These are phyloP conservation scores for Yponomeuta plumbellus DNA, from an alignment of 2,888 invertebrate species.

Conservation along the genomic window DNA sequence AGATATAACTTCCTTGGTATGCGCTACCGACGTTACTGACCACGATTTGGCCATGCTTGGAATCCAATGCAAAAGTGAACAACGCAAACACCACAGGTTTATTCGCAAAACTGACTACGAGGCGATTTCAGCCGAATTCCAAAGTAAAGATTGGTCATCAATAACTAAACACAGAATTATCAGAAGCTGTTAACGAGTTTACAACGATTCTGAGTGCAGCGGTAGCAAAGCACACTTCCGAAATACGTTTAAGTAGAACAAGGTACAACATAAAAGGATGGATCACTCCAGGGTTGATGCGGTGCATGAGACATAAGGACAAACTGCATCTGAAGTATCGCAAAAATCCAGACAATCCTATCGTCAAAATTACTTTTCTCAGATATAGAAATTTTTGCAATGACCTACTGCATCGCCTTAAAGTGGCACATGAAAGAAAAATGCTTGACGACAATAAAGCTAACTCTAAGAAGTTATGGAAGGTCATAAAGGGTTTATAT, in stretches of 20 bases:
- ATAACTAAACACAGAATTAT: not conserved
- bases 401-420: not conserved
- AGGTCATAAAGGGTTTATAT: not conserved
- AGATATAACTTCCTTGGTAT: not conserved
- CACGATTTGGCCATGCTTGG: not conserved
- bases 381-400: constrained; percentile 6
- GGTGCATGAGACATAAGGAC: constrained; percentile 7
- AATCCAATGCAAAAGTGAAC: not conserved
- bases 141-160: not conserved
- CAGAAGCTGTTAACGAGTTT: not conserved
- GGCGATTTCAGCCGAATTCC: not conserved
- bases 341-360: not conserved
- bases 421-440: not conserved
- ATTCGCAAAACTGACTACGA: not conserved
- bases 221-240: not conserved
- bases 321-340: not conserved
- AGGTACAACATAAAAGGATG: constrained; percentile 3
- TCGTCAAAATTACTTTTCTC: not conserved
- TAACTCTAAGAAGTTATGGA: constrained; percentile 1
- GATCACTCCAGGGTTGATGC: constrained; percentile 8
- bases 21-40: not conserved
- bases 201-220: not conserved
- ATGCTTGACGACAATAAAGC: not conserved
- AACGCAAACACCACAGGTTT: not conserved
- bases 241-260: not conserved